Base-by-base conservation (phyloP, 2,113 vertebrate species). In the Muscicapa adusta region DNA sequence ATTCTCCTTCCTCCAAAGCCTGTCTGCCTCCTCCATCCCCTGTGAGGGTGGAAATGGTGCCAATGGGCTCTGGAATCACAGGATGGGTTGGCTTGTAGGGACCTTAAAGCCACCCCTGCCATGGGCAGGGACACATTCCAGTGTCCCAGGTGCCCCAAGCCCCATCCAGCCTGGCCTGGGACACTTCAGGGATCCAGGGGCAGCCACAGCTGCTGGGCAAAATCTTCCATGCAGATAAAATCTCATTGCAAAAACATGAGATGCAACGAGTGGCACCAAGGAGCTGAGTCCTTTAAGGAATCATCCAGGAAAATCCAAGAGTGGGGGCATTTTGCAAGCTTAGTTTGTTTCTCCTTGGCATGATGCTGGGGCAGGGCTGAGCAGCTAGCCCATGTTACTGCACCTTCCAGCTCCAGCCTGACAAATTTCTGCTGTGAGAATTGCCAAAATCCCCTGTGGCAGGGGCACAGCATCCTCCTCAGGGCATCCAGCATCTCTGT, bases 41-140 rank as follows among this genome's bases (percentile, higher is more conserved):
- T 1, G 0, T 0, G 8, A 43, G 53, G 18, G 11, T 70, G 8
- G 14, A 25, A 66, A 13, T 4, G 45, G 11, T 5, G 2, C 24
- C 5, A 2, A 3, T 3, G 26, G 28, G 19, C 31, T 31, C 56
- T 1, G 14, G 34, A 73, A 36, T 60, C 29, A 9, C 4, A 1
- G 29, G 0, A 5, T 16, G 45, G 45, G 9, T 28, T 66, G 45
- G 45, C 17, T 19, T 78, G 11, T 20, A 65, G 23, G 42, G 14
- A 16, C 14, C n/a, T 22, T 5, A 60, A 60, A 66, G 14, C 53
- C 53, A 51, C 10, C 18, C 8, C 33, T 80, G 43, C 51, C 60
- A 1, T 2, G 2, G 36, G 4, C 67, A 66, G 43, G 33, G 68
- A 67, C 60, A 20, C 23, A 8, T 81, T 2, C 24, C 45, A 38